Percentiles rank a stretch among this genome's conserved stretches.
Conservation (phyloP, 2,797 vertebrate species). For the Melanotaenia trifasciata region DNA sequence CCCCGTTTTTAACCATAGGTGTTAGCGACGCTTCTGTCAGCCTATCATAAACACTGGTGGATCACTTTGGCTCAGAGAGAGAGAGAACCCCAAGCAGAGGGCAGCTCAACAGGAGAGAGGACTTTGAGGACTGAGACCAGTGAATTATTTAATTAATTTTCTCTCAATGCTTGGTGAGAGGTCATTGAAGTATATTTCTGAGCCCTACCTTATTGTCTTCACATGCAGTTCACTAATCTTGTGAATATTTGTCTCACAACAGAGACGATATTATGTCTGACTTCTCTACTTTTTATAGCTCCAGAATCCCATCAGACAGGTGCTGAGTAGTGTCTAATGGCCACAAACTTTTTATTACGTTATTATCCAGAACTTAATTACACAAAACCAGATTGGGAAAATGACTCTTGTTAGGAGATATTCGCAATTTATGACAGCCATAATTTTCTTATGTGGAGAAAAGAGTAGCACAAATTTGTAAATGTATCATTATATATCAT, state of each 20-base stretch:
- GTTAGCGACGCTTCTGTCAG: conserved; percentile 73
- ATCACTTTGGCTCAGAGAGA: conserved; percentile 51
- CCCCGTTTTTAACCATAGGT: conserved; percentile 70
- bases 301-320: conserved; percentile 36
- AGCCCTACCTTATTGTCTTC: conserved; percentile 48
- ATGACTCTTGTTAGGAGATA: conserved; percentile 30
- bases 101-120: conserved; percentile 26
- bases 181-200: conserved; percentile 58
- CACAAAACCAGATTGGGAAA: conserved; percentile 5
- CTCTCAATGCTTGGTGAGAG: conserved; percentile 31
- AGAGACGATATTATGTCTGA: conserved; percentile 40
- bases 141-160: conserved; percentile 5
- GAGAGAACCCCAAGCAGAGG: conserved; percentile 45
- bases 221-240: conserved; percentile 33
- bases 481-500: background rate
- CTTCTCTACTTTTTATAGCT: conserved; percentile 27
- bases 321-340: conserved; percentile 25
- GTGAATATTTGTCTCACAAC: conserved; percentile 53
- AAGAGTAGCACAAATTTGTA: conserved; percentile 13
- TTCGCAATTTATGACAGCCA: conserved; percentile 32
- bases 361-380: conserved; percentile 33
- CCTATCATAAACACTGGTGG: conserved; percentile 45
- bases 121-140: conserved; percentile 43
- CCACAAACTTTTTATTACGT: conserved; percentile 25
- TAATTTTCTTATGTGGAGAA: conserved; percentile 24